Conservation (phyloP, 2,797 vertebrate genomes). For the Spinibarbus caldwelli region DNA sequence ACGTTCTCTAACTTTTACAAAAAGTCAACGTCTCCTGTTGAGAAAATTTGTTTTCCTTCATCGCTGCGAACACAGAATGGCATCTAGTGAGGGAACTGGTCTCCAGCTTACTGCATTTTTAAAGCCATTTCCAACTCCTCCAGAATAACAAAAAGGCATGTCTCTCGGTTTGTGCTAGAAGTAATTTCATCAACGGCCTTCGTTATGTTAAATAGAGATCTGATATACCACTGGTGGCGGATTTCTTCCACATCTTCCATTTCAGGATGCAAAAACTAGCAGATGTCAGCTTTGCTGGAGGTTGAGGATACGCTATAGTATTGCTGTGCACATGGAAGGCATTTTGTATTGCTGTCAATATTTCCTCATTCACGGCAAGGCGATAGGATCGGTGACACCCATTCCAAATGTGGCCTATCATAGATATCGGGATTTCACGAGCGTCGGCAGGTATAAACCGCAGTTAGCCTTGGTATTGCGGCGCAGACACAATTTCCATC, state of each 20-base stretch:
- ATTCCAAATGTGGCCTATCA: conserved; percentile 58
- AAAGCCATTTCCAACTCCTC: not conserved
- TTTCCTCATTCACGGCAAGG: conserved; percentile 53
- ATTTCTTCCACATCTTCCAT: conserved; percentile 14
- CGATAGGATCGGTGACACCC: conserved; percentile 56
- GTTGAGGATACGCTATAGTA: conserved; percentile 22
- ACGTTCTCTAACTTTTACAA: not conserved
- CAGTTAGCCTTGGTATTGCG: conserved; percentile 52
- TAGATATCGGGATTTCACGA: conserved; percentile 54
- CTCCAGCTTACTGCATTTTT: conserved; percentile 9
- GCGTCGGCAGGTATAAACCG: conserved; percentile 56
- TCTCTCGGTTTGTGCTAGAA: not conserved
- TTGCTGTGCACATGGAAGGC: conserved; percentile 16
- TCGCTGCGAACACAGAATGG: not conserved
- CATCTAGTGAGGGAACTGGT: not conserved
- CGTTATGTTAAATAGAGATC: conserved; percentile 20
- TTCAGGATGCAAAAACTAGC: conserved; percentile 3
- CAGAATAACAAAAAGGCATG: conserved; percentile 28
- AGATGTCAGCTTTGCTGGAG: conserved; percentile 37
- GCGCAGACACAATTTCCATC: conserved; percentile 55
- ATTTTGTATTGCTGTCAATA: conserved; percentile 60
- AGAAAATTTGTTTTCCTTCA: not conserved
- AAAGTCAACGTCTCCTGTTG: not conserved
- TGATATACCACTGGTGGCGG: not conserved
- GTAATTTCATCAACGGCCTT: conserved; percentile 4